Evolutionary conservation across 2,113 vertebrate genomes (phyloP).

Genomic region (Shinisaurus crocodilurus): DNA sequence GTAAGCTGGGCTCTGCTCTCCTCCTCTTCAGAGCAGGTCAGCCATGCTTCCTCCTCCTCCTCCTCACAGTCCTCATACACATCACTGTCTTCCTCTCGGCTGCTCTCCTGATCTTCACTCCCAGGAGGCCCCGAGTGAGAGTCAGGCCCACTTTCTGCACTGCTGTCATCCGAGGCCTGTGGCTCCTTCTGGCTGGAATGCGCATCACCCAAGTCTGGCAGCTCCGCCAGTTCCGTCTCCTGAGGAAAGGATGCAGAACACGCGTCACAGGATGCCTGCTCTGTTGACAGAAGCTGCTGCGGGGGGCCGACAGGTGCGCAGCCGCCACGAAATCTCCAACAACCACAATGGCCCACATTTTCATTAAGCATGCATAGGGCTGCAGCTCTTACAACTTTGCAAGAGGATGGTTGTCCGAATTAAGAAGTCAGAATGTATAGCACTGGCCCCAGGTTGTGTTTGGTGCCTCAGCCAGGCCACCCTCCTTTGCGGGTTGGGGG

Average conservation of each 20-base stretch:
- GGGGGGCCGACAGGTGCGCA: not conserved
- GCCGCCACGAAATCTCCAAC: not conserved
- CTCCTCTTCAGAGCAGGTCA: slow-evolving; percentile 90
- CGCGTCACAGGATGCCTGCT: rapidly evolving
- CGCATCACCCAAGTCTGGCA: rapidly evolving
- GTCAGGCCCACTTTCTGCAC: not conserved
- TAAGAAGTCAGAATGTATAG: rapidly evolving
- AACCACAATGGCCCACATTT: not conserved
- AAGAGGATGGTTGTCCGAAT: no score
- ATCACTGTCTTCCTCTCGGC: slow-evolving; percentile 57
- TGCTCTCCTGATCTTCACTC: slow-evolving; percentile 46
- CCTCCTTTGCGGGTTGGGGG: no score
- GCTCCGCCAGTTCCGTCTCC: not conserved
- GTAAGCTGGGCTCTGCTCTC: not conserved
- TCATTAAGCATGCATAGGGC: not conserved
- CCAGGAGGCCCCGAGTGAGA: not conserved
- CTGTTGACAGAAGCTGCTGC: not conserved
- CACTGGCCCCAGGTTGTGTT: not conserved
- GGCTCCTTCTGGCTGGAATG: no score
- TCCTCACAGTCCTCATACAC: slow-evolving; percentile 82
- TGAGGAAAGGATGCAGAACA: not conserved
- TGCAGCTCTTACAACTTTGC: not conserved
- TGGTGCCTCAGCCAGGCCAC: not conserved
- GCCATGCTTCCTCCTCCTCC: slow-evolving; percentile 87
- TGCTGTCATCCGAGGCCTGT: not conserved